Evolutionary conservation across 1,140 invertebrate genomes (phyloP).

Genomic region (Halesus radiatus): DNA sequence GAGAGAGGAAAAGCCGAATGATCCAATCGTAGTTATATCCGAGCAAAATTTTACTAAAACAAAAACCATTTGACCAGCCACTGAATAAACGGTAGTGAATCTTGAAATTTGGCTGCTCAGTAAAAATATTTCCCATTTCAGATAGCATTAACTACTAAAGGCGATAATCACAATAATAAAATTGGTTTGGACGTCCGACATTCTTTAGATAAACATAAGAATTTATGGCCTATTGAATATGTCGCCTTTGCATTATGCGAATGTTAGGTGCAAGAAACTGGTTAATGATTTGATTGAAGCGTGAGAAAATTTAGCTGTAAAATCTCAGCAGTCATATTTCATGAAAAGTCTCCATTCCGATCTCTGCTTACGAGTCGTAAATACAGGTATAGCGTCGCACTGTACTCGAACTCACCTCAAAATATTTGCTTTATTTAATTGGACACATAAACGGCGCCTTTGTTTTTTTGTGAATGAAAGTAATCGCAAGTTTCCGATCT

Average conservation of each 20-base stretch:
- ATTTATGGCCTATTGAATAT: constrained; percentile 23
- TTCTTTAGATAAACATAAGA: constrained; percentile 15
- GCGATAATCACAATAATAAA: constrained; percentile 27
- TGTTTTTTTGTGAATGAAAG: background rate
- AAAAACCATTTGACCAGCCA: background rate
- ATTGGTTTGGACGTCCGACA: background rate
- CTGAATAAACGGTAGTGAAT: background rate
- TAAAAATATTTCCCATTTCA: background rate
- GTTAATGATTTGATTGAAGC: constrained; percentile 16
- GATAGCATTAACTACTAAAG: background rate
- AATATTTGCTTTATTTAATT: constrained; percentile 25
- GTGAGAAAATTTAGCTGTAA: constrained; percentile 20
- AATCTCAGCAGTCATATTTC: background rate
- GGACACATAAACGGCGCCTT: constrained; percentile 13
- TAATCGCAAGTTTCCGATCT: constrained; percentile 19
- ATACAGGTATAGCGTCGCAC: background rate
- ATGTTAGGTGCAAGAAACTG: constrained; percentile 11
- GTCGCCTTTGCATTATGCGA: background rate
- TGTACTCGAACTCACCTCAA: background rate
- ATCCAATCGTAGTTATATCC: background rate
- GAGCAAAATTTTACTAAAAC: no score
- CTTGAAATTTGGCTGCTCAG: background rate
- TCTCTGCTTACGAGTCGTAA: background rate
- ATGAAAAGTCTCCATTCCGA: background rate
- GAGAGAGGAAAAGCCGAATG: background rate